Conservation (phyloP, 2,113 vertebrate genomes). For the Tursiops truncatus region DNA sequence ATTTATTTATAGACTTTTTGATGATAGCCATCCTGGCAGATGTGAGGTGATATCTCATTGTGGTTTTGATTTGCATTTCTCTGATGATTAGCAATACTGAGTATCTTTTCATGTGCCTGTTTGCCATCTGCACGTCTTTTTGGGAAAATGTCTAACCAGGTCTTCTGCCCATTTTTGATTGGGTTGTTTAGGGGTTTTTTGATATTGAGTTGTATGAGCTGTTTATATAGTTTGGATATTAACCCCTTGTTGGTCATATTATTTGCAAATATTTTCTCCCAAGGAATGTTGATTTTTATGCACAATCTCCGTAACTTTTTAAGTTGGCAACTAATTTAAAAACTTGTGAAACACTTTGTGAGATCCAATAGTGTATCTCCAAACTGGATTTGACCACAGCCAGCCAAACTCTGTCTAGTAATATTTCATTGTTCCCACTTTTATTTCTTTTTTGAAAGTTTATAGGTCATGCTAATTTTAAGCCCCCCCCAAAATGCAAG, state of each 20-base stretch:
- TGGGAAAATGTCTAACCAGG: neutral
- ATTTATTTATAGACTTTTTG: neutral
- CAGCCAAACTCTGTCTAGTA: neutral
- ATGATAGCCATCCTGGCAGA: neutral
- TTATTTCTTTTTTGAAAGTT: neutral
- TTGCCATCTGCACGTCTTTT: neutral
- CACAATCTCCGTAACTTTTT: neutral
- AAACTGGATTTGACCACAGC: neutral
- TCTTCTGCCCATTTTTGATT: neutral
- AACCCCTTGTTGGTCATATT: neutral
- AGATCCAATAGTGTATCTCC: neutral
- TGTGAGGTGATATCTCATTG: neutral
- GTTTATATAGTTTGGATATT: neutral
- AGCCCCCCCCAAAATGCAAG: neutral
- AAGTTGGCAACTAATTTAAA: neutral
- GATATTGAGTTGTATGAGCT: neutral
- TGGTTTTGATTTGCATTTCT: neutral
- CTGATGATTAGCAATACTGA: neutral
- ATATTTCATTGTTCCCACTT: neutral
- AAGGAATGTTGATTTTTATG: neutral
- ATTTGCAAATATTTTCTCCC: neutral
- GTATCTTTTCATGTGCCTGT: neutral
- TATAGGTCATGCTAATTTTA: neutral
- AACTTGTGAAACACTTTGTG: neutral
- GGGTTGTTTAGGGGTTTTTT: neutral